These are phyloP conservation scores for Leptinotarsa rubiginosa DNA, from an alignment of 2,888 invertebrate species.

Conservation along the genomic window DNA sequence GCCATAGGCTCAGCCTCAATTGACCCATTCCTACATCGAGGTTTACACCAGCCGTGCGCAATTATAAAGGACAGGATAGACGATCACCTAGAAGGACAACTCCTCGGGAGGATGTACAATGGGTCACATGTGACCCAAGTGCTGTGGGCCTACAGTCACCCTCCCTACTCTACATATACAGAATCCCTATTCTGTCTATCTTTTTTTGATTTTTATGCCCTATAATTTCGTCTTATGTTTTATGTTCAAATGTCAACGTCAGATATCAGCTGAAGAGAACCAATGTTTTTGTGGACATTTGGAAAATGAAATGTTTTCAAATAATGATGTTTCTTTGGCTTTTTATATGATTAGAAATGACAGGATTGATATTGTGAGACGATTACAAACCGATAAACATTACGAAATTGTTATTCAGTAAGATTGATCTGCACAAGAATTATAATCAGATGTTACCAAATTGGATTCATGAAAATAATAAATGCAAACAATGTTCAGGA, in stretches of 20 bases:
- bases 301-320: background rate
- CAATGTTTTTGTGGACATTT: background rate
- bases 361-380: background rate
- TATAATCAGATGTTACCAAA: constrained; percentile 1
- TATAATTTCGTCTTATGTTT: too few relatives aligned
- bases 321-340: background rate
- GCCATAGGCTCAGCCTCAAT: too few relatives aligned
- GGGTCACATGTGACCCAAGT: too few relatives aligned
- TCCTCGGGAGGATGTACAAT: too few relatives aligned
- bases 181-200: too few relatives aligned
- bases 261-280: background rate
- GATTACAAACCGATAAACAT: background rate
- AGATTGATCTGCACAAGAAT: background rate
- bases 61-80: too few relatives aligned
- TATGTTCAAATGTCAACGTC: background rate
- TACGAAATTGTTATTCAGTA: background rate
- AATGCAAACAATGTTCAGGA: constrained; percentile 78
- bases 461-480: constrained; percentile 23
- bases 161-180: too few relatives aligned
- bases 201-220: too few relatives aligned
- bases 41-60: too few relatives aligned
- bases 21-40: too few relatives aligned
- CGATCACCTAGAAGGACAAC: too few relatives aligned
- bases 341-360: background rate
- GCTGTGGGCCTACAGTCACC: too few relatives aligned